Evolutionary conservation across 2,113 vertebrate species (phyloP).

Genomic region (Cryptomyrus ogoouensis): DNA sequence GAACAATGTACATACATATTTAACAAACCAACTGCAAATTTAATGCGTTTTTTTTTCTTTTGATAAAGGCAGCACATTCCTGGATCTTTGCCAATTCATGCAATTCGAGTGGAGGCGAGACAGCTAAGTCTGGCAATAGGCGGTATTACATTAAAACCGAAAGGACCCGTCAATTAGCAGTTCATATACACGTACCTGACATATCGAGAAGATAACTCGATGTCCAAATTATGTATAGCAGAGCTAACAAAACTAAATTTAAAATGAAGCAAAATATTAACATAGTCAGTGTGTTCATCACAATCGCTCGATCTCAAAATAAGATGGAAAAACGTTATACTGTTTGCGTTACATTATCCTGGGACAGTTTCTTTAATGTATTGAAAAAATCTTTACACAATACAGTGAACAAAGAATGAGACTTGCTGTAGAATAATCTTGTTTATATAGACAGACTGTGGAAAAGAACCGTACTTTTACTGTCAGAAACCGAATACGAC

Average conservation of each 20-base stretch:
- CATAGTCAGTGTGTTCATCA: background rate
- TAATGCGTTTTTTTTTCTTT: background rate
- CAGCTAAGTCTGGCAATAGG: background rate
- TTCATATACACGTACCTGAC: background rate
- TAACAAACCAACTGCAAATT: constrained; percentile 6
- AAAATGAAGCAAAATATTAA: background rate
- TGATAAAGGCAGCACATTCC: background rate
- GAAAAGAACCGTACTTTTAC: background rate
- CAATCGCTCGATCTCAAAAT: background rate
- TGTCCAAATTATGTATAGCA: background rate
- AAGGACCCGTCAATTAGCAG: background rate
- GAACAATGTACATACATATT: background rate
- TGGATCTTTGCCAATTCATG: background rate
- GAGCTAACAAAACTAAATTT: background rate
- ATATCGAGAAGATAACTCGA: background rate
- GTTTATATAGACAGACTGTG: background rate
- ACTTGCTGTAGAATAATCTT: background rate
- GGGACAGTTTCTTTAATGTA: background rate
- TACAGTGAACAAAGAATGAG: background rate
- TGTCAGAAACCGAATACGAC: background rate
- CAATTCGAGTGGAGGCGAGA: background rate
- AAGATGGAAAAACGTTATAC: background rate
- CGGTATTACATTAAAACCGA: background rate
- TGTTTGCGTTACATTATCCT: background rate
- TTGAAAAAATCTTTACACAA: background rate